phyloP scores from a whole-genome alignment of 2,888 invertebrate genomes.

The Chaitophorus viminalis region DNA sequence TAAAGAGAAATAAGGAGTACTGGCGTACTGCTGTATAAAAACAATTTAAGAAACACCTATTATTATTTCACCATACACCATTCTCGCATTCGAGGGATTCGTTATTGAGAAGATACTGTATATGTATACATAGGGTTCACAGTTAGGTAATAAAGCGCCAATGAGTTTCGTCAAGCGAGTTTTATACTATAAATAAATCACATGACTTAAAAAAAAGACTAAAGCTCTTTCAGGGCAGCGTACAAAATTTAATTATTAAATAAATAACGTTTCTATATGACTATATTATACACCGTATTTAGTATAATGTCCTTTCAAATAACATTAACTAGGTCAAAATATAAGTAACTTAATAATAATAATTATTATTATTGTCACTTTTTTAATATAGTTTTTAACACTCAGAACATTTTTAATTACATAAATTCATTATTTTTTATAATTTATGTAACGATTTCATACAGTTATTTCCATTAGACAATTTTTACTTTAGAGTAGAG shows the following conservation, averaged over 20 bases:
- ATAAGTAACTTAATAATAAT: conserved; percentile 16
- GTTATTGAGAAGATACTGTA: not conserved
- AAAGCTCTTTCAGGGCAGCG: not conserved
- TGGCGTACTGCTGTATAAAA: not conserved
- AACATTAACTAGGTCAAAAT: not conserved
- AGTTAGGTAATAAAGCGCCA: not conserved
- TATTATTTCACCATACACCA: not conserved
- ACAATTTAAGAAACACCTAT: not conserved
- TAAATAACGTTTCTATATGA: conserved; percentile 7
- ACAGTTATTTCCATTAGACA: not conserved
- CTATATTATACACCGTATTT: too few species aligned
- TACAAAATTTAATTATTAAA: not conserved
- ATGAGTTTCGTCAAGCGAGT: not conserved
- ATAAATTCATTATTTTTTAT: not conserved
- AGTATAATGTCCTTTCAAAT: not conserved
- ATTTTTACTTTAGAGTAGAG: too few species aligned
- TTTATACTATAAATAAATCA: not conserved
- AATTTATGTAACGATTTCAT: conserved; percentile 3
- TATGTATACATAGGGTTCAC: not conserved
- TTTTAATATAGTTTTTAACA: conserved; percentile 20
- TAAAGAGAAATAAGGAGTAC: not conserved
- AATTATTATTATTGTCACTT: conserved; percentile 31
- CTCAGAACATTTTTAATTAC: conserved; percentile 5
- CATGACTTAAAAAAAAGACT: not conserved
- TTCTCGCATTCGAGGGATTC: not conserved